A percentile compares a stretch with the other conserved stretches of the same genome.
Conservation (phyloP, 2,113 vertebrate genomes). For the Gnathonemus longibarbis region DNA sequence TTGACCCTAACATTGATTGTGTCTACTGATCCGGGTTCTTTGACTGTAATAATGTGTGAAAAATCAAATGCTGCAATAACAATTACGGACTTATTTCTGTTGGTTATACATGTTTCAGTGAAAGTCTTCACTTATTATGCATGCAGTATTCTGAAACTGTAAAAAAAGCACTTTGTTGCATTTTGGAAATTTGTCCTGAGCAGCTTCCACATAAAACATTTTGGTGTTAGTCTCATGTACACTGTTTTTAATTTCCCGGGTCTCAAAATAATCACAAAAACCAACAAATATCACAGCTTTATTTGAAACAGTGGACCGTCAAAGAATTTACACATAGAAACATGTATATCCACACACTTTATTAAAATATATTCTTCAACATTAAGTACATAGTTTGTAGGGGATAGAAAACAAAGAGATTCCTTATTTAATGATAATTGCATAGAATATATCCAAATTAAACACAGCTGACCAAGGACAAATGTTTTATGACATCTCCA, state of each 20-base stretch:
- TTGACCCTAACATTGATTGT: not conserved
- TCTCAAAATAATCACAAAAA: not conserved
- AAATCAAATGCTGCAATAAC: not conserved
- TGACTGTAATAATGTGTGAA: not conserved
- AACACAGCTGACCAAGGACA: slow-evolving; percentile 35
- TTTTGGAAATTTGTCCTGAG: not conserved
- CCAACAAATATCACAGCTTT: not conserved
- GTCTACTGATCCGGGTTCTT: not conserved
- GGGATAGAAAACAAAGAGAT: slow-evolving; percentile 39
- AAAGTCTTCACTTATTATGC: not conserved
- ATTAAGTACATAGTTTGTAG: slow-evolving; percentile 46
- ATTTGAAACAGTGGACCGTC: not conserved
- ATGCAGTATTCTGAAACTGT: not conserved
- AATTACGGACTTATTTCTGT: not conserved
- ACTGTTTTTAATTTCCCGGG: not conserved
- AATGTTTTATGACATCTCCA: slow-evolving; percentile 10
- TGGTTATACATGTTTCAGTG: not conserved
- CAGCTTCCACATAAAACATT: not conserved
- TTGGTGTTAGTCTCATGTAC: not conserved
- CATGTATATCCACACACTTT: slow-evolving; percentile 38
- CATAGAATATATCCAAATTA: slow-evolving; percentile 57
- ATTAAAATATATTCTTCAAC: slow-evolving; percentile 60
- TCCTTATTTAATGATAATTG: slow-evolving; percentile 48
- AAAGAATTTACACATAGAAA: not conserved
- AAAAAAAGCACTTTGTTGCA: not conserved